Evolutionary conservation across 1,140 invertebrate species (phyloP), one percentile per base, ranked within the genome.

Genomic region (Drosophila albomicans): DNA sequence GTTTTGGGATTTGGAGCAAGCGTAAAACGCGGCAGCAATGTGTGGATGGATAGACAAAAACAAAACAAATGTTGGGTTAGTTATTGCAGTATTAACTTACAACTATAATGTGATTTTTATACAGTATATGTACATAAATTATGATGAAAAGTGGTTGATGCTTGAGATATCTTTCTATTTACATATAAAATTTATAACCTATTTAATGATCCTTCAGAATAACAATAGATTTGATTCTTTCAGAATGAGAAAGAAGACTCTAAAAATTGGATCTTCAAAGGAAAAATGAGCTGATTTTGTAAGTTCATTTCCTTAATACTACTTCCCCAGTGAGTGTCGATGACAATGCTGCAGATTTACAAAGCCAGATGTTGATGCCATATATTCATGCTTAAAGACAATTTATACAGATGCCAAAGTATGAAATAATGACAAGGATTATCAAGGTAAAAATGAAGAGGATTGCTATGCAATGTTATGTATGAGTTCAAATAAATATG

Each of bases 401-500:
- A 11, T 86, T 80, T 88, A 64, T 89, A 89, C 85, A 84, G 38
- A 88, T 88, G 84, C 6, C 48, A 30, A 20, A 56, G n/a, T 61
- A 48, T 8, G 20, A 35, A 35, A 6, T 30, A 25, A 58, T 67
- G 32, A 46, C 45, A 32, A n/a, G 5, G 28, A 38, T 13, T 25
- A 11, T 56, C 10, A 25, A 25, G 20, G 20, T 25, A 25, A 3
- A 25, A 25, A 25, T 25, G 20, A 25, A 25, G 20, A 20, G 20
- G 20, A 0, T 20, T 20, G 2, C 0, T 20, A 57, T 61, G 59
- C 61, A 10, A 20, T 20, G 20, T 20, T 20, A 20, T 20, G 20
- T 3, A 20, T 20, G 20, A 20, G 3, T 25, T 25, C 0, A 25
- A 25, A 25, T 25, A 25, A 25, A 25, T 25, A 25, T 25, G 20